Base-by-base conservation (phyloP, 2,888 invertebrate species). In the Rhamnusium bicolor region DNA sequence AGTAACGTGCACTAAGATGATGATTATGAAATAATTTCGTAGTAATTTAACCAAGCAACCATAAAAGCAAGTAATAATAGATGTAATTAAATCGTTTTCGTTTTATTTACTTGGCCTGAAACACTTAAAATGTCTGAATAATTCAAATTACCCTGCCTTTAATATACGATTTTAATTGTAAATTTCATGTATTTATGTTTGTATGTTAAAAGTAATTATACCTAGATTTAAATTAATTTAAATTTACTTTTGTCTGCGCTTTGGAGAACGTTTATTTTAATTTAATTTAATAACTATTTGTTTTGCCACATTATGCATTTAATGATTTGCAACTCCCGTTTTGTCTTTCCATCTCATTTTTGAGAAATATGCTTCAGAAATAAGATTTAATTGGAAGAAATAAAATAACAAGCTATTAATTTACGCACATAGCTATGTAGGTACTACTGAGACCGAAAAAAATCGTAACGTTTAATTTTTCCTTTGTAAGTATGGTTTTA, bases 51-150 rank as follows among this genome's bases (percentile, higher is more conserved):
- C 62, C 8, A 21, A 49, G 62, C 27, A 58, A 19, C 65, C 65
- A 40, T 53, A 53, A 65, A 65, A 29, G 53, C 53, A 53, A 65
- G 65, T 65, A 53, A 65, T 65, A 65, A 65, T 65, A 32, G 65
- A 18, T 19, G 53, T 65, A 65, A 65, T 65, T 65, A 65, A 65
- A 65, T 40, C 32, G 65, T 53, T 65, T 58, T 53, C 65, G 53
- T 65, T 53, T 65, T 65, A 65, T 65, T 53, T 65, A 58, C 53
- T 53, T 53, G 18, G 16, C 53, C 53, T n/a, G 32, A 53, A 65
- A 29, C 53, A 27, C 51, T 53, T 65, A 21, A 51, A 65, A 51
- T 53, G 65, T 53, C 40, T 65, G 53, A 65, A 65, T 53, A 53
- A 65, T 65, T 65, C 65, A 65, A 65, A 65, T 53, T 65, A 10